Evolutionary conservation across 2,888 invertebrate species (phyloP).

Genomic region (Drosophila lutescens): DNA sequence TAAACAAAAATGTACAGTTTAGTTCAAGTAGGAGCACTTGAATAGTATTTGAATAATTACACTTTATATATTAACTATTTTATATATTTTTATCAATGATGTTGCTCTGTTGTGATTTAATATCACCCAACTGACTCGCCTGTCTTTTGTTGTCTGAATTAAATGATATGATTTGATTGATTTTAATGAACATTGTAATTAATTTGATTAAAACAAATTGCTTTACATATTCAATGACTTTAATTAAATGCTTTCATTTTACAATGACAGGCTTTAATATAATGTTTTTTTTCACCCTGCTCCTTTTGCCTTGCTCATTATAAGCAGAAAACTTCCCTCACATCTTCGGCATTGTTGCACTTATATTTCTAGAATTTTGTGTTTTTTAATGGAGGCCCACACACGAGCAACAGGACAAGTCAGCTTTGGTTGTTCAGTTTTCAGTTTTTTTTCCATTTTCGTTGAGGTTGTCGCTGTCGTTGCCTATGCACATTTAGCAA

Average conservation of each 20-base stretch:
- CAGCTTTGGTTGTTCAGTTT: conserved; percentile 8
- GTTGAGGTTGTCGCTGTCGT: conserved; percentile 31
- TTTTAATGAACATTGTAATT: not conserved
- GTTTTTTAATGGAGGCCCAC: conserved; percentile 27
- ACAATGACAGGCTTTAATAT: not conserved
- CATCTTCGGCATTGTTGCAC: not conserved
- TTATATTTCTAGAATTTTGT: conserved; percentile 35
- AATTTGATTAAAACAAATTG: not conserved
- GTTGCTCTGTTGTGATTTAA: not conserved
- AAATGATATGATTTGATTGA: not conserved
- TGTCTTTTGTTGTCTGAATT: not conserved
- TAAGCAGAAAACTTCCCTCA: not conserved
- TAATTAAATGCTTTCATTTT: not conserved
- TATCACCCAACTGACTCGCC: no score
- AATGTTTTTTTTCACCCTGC: no score
- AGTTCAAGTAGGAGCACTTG: no score
- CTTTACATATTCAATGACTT: not conserved
- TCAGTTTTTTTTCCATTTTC: conserved; percentile 5
- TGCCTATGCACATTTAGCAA: conserved; percentile 47
- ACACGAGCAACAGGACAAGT: conserved; percentile 11
- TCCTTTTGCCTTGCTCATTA: conserved; percentile 6
- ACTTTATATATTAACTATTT: no score
- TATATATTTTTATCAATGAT: not conserved
- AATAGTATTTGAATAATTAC: no score
- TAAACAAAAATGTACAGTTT: no score